These are phyloP conservation scores for Apotomis capreana DNA, from an alignment of 2,888 invertebrate genomes.

Conservation along the genomic window DNA sequence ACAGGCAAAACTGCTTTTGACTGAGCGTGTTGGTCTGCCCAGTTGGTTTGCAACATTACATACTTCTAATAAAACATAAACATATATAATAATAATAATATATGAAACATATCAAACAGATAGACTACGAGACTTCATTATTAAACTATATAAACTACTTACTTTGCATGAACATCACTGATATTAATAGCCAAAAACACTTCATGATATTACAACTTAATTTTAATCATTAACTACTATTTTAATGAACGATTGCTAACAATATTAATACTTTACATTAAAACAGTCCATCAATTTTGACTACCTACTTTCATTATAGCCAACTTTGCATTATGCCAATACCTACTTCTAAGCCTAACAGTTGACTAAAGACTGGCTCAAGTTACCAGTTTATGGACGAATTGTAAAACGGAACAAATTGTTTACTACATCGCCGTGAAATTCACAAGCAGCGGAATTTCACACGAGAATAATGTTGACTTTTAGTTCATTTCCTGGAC, in stretches of 20 bases:
- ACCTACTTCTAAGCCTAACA: background rate
- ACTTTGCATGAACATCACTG: constrained; percentile 9
- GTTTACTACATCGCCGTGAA: constrained; percentile 3
- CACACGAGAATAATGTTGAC: constrained; percentile 21
- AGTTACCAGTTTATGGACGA: constrained; percentile 5
- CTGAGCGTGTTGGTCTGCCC: too few species aligned
- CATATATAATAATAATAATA: too few species aligned
- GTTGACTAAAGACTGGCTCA: constrained; percentile 12
- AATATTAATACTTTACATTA: too few species aligned
- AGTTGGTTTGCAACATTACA: too few species aligned
- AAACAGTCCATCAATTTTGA: too few species aligned
- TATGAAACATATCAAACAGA: too few species aligned
- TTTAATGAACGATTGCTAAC: too few species aligned
- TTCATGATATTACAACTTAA: background rate
- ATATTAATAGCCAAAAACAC: background rate
- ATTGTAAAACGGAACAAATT: constrained; percentile 9
- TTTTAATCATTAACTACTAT: background rate
- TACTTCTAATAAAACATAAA: too few species aligned
- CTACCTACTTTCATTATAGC: too few species aligned
- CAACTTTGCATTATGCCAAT: background rate
- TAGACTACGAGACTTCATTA: too few species aligned
- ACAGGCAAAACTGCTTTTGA: too few species aligned
- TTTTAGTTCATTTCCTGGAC: constrained; percentile 16
- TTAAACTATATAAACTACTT: constrained; percentile 3
- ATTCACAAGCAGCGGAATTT: constrained; percentile 3